Base-by-base conservation (phyloP, 2,797 vertebrate species). In the Schizothorax lantsangensis region DNA sequence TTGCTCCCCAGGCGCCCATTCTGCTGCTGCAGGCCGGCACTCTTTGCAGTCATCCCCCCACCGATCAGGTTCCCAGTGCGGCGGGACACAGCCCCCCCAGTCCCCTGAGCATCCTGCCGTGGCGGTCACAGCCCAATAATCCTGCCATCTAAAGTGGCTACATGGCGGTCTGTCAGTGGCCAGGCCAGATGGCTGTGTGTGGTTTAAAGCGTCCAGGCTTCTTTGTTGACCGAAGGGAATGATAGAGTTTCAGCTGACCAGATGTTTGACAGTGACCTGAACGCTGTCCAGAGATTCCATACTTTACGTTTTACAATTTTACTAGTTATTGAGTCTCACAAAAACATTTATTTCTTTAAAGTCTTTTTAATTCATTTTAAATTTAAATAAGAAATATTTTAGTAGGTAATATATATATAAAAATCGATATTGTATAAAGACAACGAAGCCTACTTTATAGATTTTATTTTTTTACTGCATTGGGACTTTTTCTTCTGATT, bases 101-200 rank as follows among this genome's bases (percentile, higher is more conserved):
- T 84, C 71, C 83, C 82, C 72, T 64, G 85, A 81, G 89, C 86
- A 86, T 79, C 87, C 86, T 88, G 81, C 68, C 72, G 54, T 84
- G 66, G 87, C 78, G 72, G 82, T 85, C 83, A 88, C 86, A 91
- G 89, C 62, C 84, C 79, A 85, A 78, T 73, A 84, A 88, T 75
- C 83, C 83, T 81, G 75, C 88, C 79, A 74, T 88, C 83, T 87
- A 88, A 88, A 87, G 83, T 84, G 86, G 45, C 78, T 72, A 72
- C 79, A 79, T 36, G 69, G 86, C 73, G 73, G 88, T 89, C 84
- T 84, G 49, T 88, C 71, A 81, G 72, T 88, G 83, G 66, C 26
- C 36, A 26, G 83, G 66, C 77, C 88, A 87, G 88, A 88, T 88
- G 90, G 85, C 40, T 43, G 84, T 47, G 75, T 79, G 84, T 57